Evolutionary conservation across 2,888 invertebrate species (phyloP).

Genomic region (Teleiodes luculella): DNA sequence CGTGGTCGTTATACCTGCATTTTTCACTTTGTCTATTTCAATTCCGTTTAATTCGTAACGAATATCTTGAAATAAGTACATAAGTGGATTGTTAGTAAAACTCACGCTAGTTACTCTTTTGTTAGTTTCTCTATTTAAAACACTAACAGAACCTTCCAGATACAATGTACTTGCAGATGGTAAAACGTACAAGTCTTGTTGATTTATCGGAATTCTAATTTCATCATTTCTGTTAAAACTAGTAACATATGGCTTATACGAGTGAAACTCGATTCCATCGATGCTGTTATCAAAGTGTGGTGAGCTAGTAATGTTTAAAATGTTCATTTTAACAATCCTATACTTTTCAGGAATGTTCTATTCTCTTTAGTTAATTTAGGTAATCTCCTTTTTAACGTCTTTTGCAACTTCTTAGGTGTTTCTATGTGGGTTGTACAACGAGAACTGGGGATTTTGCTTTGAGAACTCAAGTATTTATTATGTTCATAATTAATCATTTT

Average conservation of each 20-base stretch:
- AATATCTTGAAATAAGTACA: conserved; percentile 37
- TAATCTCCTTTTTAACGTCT: too few species aligned
- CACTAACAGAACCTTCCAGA: conserved; percentile 9
- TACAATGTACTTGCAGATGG: conserved; percentile 9
- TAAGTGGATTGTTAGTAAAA: conserved; percentile 32
- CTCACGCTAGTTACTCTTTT: not conserved
- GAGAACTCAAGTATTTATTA: too few species aligned
- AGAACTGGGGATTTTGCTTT: too few species aligned
- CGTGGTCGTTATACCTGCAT: conserved; percentile 20
- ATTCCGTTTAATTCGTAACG: conserved; percentile 20
- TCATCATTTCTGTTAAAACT: too few species aligned
- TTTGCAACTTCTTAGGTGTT: too few species aligned
- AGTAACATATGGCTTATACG: too few species aligned
- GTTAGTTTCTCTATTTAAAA: not conserved
- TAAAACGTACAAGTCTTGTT: conserved; percentile 11
- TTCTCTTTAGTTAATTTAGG: conserved; percentile 16
- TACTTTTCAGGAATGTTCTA: conserved; percentile 23
- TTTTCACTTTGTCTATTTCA: conserved; percentile 21
- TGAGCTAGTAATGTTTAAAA: conserved; percentile 15
- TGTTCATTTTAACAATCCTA: conserved; percentile 26
- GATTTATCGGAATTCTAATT: conserved; percentile 1
- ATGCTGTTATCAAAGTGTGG: conserved; percentile 8
- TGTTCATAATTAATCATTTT: conserved; percentile 2
- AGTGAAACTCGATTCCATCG: conserved; percentile 6
- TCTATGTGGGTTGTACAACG: too few species aligned